Percentiles rank a stretch among this genome's conserved stretches.
These are phyloP conservation scores for Catostomus latipinnis DNA, from an alignment of 2,797 vertebrate species.

Conservation along the genomic window DNA sequence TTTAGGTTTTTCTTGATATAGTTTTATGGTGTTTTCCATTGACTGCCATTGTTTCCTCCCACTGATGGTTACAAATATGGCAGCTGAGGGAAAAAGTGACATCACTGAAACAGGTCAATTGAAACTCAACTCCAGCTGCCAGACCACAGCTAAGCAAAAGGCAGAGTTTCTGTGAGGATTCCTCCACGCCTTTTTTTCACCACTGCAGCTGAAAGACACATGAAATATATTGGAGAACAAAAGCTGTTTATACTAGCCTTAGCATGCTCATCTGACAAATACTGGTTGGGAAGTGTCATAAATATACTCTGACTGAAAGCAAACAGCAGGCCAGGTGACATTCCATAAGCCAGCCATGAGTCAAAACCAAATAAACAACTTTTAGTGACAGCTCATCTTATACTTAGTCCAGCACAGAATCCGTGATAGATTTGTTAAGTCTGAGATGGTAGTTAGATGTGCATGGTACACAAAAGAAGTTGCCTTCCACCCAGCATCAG, in stretches of 20 bases:
- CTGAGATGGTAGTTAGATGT: background rate
- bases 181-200: slow-evolving; percentile 10
- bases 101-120: no score
- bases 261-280: background rate
- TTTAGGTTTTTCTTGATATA: no score
- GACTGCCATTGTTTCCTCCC: no score
- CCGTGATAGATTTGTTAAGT: background rate
- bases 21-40: no score
- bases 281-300: background rate
- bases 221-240: background rate
- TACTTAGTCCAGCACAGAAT: background rate
- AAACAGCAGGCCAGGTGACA: background rate
- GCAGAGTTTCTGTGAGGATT: background rate
- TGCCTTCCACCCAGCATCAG: background rate
- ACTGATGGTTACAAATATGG: no score
- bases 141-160: slow-evolving; percentile 26
- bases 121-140: slow-evolving; percentile 26
- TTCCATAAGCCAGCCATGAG: background rate
- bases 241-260: background rate
- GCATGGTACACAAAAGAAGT: slow-evolving; percentile 5
- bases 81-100: no score
- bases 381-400: background rate
- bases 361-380: background rate
- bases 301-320: background rate
- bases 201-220: slow-evolving; percentile 4